Percentiles rank a stretch among this genome's conserved stretches.
Conservation (phyloP, 2,888 invertebrate species). For the Neria commutata region DNA sequence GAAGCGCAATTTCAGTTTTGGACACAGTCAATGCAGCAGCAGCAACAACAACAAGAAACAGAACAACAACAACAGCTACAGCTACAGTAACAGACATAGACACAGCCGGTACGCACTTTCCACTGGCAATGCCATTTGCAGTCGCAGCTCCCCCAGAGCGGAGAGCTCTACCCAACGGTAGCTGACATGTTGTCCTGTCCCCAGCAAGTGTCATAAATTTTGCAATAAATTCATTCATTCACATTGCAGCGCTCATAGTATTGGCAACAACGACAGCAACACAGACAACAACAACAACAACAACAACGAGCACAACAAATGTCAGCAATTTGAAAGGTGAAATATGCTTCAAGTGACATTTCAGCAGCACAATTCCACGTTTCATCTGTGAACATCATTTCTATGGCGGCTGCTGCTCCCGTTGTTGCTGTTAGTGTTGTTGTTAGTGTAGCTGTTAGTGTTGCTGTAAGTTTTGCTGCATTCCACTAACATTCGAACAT, state of each 20-base stretch:
- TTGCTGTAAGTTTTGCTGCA: too few species aligned
- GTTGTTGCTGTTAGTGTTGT: too few species aligned
- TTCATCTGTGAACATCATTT: too few species aligned
- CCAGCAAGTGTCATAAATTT: slow-evolving; percentile 3
- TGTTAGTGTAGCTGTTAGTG: too few species aligned
- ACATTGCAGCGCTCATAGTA: background rate
- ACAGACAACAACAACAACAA: background rate
- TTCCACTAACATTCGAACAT: too few species aligned
- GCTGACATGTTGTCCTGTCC: slow-evolving; percentile 4
- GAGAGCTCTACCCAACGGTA: too few species aligned
- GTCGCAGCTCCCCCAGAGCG: too few species aligned
- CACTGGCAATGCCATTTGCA: too few species aligned
- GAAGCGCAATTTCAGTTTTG: background rate
- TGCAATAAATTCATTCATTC: slow-evolving; percentile 1
- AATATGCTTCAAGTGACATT: background rate
- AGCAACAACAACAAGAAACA: background rate
- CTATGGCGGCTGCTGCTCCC: too few species aligned
- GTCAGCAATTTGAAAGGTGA: background rate
- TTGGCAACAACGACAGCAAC: background rate
- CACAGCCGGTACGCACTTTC: too few species aligned
- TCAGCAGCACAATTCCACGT: too few species aligned
- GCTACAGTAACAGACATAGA: too few species aligned
- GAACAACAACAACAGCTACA: background rate
- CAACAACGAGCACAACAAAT: background rate
- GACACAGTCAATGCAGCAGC: background rate